A percentile compares a stretch with the other conserved stretches of the same genome.
phyloP scores from a whole-genome alignment of 2,888 invertebrate species.

The Tetragnatha montana region DNA sequence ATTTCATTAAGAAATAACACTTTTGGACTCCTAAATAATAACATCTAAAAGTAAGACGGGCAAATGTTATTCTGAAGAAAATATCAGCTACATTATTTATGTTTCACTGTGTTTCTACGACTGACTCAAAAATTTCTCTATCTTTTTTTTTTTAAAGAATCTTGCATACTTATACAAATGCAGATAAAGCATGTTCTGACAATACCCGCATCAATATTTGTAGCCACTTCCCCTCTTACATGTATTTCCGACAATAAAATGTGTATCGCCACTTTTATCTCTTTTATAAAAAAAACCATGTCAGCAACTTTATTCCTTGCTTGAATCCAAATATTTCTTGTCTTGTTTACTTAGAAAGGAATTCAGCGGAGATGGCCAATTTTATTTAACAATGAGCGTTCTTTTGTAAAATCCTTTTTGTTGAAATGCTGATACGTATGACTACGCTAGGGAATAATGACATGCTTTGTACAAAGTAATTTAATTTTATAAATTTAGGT shows the following conservation, averaged over 20 bases:
- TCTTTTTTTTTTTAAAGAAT: neutral
- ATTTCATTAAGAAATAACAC: no score
- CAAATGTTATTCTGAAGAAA: no score
- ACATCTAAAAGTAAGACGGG: no score
- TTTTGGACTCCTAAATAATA: no score
- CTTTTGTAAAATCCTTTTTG: neutral
- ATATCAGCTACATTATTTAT: no score
- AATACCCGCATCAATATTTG: neutral
- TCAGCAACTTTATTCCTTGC: neutral
- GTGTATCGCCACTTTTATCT: conserved; percentile 13
- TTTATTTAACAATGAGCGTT: neutral
- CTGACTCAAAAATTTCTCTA: neutral
- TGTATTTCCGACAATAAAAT: neutral
- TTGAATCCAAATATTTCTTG: neutral
- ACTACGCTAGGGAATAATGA: no score
- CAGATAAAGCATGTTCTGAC: neutral
- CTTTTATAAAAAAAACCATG: neutral
- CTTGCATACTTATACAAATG: neutral
- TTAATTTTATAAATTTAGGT: no score
- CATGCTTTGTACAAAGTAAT: no score
- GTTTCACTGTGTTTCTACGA: neutral
- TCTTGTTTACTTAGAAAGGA: neutral
- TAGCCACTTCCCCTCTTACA: neutral
- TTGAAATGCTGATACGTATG: neutral
- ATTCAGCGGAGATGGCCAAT: neutral